Evolutionary conservation across 2,888 invertebrate species (phyloP), one percentile per base, ranked within the genome.

Genomic region (Steinernema scapterisci): DNA sequence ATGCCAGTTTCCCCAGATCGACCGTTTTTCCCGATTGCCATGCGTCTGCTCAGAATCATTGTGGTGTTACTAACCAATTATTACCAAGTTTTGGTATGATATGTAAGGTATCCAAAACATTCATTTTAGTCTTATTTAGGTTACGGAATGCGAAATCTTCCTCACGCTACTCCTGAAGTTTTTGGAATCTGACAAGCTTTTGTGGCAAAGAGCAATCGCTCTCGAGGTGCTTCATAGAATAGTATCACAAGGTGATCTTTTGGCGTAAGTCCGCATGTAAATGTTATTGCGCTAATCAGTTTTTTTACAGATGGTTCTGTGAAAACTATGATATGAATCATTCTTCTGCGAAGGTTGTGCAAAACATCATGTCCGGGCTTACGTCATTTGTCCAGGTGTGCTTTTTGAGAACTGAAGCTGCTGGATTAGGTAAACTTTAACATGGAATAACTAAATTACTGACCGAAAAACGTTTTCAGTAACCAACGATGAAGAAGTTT

Each of bases 131-230:
- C 78, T 85, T 81, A 86, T 88, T 11, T 87, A 93, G 94, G 92
- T 94, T 43, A 97, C 97, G 0, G 97, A 99, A 89, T 97, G 97
- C 89, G 99, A 99, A 90, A 97, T 99, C 87, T 97, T 99, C 89
- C 90, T 99, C 54, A 96, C 97, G 0, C 90, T 97, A 72, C 93
- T 99, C 73, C 94, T 97, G 46, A 97, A 97, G 89, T 97, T 99
- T 89, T 90, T 97, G 88, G 97, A 97, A 88, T 93, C 94, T 0
- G 97, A 97, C 88, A 95, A 96, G 89, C 95, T 95, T 1, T 86
- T 93, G 79, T 99, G 99, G 97, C 97, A 97, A 88, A 90, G 97
- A 75, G 95, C 95, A 0, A 89, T 97, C 72, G 96, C 97, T 0
- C 89, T 99, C 21, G 99, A 99, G 90, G 96, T 97, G 1, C 90